Conservation (phyloP, 2,113 vertebrate genomes). For the Alethe diademata region DNA sequence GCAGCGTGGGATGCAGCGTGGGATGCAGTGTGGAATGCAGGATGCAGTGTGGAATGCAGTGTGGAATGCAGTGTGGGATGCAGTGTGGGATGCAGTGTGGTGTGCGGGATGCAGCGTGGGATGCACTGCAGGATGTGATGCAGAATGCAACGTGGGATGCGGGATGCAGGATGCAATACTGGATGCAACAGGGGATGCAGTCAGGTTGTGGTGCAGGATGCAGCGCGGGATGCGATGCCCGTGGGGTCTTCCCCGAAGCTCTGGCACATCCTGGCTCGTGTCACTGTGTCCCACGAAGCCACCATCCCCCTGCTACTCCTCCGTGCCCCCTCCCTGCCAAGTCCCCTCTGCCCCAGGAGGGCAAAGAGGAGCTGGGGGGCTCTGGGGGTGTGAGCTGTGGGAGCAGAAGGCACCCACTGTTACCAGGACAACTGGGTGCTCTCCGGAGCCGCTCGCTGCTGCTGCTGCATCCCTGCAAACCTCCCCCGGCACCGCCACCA, state of each 20-base stretch:
- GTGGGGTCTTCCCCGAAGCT: fast-evolving
- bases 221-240: not conserved
- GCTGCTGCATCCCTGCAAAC: slow-evolving; percentile 1
- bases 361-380: not conserved
- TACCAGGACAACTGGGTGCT: slow-evolving; percentile 66
- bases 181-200: not conserved
- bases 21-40: not conserved
- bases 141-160: fast-evolving
- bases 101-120: too few relatives aligned
- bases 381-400: not conserved
- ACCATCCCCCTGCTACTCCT: not conserved
- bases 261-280: not conserved
- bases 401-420: slow-evolving; percentile 12
- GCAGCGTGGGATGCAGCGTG: too few relatives aligned
- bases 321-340: fast-evolving
- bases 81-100: too few relatives aligned
- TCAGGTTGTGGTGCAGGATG: not conserved
- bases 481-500: not conserved
- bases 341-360: not conserved
- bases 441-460: not conserved
- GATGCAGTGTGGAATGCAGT: fast-evolving
- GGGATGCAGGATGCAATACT: too few relatives aligned
- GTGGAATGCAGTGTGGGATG: too few relatives aligned
- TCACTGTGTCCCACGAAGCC: not conserved
- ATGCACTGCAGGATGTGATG: too few relatives aligned